Evolutionary conservation across 1,140 invertebrate genomes (phyloP).

Genomic region (Heterodera schachtii): DNA sequence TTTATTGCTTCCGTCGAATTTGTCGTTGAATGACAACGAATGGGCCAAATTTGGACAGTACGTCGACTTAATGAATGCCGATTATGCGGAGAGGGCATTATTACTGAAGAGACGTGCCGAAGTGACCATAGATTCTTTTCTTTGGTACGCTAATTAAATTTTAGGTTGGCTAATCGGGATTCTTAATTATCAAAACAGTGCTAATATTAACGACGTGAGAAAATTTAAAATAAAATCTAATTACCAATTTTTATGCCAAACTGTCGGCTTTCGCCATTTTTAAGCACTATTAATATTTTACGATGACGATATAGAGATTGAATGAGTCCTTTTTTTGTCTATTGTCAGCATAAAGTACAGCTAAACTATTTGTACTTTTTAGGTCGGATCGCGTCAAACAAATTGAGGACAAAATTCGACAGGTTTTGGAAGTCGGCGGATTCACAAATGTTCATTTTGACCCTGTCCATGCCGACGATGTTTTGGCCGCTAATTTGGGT

Average conservation of each 20-base stretch:
- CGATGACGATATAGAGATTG: no score
- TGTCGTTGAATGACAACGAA: slow-evolving; percentile 10
- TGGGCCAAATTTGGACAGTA: slow-evolving; percentile 17
- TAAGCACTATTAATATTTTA: no score
- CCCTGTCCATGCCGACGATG: slow-evolving; percentile 25
- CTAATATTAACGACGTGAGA: no score
- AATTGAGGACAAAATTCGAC: slow-evolving; percentile 23
- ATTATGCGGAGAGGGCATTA: slow-evolving; percentile 28
- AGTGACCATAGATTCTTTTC: slow-evolving; percentile 32
- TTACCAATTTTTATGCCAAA: no score
- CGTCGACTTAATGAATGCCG: slow-evolving; percentile 19
- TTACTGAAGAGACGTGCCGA: slow-evolving; percentile 30
- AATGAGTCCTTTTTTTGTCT: no score
- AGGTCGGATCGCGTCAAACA: slow-evolving; percentile 30
- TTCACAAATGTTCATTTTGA: neutral
- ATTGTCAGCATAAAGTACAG: no score
- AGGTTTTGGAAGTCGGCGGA: slow-evolving; percentile 8
- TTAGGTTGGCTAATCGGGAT: neutral
- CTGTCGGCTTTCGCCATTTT: no score
- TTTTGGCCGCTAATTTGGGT: slow-evolving; percentile 27
- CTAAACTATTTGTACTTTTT: neutral
- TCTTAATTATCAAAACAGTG: no score
- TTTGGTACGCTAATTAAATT: slow-evolving; percentile 12
- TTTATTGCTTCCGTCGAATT: neutral
- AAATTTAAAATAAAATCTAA: no score